Percentiles rank a stretch among this genome's conserved stretches.
These are phyloP conservation scores for Mallotus villosus DNA, from an alignment of 2,797 vertebrate species.

Conservation along the genomic window DNA sequence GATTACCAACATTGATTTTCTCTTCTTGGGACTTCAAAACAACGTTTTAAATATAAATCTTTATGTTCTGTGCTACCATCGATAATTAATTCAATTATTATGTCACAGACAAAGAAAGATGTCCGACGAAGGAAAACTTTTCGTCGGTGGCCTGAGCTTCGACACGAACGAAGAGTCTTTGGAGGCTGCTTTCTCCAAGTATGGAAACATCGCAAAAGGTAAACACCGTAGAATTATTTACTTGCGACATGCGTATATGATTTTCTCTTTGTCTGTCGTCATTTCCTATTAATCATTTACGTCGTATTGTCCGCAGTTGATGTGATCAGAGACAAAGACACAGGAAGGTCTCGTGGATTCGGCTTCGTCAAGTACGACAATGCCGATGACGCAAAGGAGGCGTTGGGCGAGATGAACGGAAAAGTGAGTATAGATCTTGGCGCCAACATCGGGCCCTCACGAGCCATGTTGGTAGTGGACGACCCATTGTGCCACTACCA, in stretches of 20 bases:
- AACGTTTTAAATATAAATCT: too few relatives aligned
- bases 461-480: too few relatives aligned
- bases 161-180: constrained; percentile 92
- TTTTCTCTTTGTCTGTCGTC: not conserved
- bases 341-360: constrained; percentile 89
- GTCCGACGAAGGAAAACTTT: constrained; percentile 94
- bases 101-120: constrained; percentile 44
- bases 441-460: too few relatives aligned
- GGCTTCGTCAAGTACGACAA: constrained; percentile 95
- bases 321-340: constrained; percentile 93
- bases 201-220: constrained; percentile 91
- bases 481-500: not conserved
- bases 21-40: too few relatives aligned
- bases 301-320: constrained; percentile 74
- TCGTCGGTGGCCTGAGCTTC: constrained; percentile 93
- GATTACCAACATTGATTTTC: too few relatives aligned
- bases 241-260: accelerated
- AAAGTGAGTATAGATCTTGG: constrained; percentile 73
- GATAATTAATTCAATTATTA: not conserved
- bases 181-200: constrained; percentile 90
- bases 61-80: not conserved
- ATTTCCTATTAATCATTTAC: too few relatives aligned
- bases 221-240: not conserved
- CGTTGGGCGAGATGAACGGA: constrained; percentile 92
- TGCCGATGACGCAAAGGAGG: constrained; percentile 90